Evolutionary conservation across 2,888 invertebrate species (phyloP), one percentile per base, ranked within the genome.

Genomic region (Andrena trimmerana): DNA sequence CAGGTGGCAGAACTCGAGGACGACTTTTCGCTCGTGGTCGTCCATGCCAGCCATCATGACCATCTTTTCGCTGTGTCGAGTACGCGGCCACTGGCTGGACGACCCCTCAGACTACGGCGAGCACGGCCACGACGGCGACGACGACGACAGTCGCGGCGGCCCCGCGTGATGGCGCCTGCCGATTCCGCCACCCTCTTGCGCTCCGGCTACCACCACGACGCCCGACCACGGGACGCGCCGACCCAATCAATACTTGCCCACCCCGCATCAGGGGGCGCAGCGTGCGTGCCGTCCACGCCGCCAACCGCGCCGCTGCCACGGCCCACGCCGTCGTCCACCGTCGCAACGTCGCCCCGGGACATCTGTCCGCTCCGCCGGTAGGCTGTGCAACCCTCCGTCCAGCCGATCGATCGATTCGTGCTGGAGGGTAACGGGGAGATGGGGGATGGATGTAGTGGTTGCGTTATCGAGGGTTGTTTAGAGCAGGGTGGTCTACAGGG

Each of bases 1-100:
- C 91, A 99, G 96, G 95, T 99, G 98, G 94, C 98, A 98, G 95
- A 99, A 99, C 95, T 99, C 99, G 94, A 98, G 96, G 88, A 99
- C 98, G 93, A 99, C 96, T 96, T 98, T 98, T 93, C 98, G 95
- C 95, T 98, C 98, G 95, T 97, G 97, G 93, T 97, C 97, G 94
- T 97, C 97, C 95, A 97, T 96, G 71, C 88, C 82, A 83, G 89
- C 90, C 94, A 97, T 96, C 94, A 96, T 96, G 95, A 96, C 96
- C 96, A 96, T 96, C 93, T 94, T 95, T 93, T 92, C 91, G 90
- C 88, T 87, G 89, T 88, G 78, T 88, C 86, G 78, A 71, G 82
- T 84, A 83, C 87, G 84, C 84, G 89, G 85, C 82, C 88, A 84
- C 87, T 84, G 83, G 81, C 89, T 89, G 83, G 88, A 85, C 84